Evolutionary conservation across 2,888 invertebrate species (phyloP), one percentile per base, ranked within the genome.

Genomic region (Phyto melanocephala): DNA sequence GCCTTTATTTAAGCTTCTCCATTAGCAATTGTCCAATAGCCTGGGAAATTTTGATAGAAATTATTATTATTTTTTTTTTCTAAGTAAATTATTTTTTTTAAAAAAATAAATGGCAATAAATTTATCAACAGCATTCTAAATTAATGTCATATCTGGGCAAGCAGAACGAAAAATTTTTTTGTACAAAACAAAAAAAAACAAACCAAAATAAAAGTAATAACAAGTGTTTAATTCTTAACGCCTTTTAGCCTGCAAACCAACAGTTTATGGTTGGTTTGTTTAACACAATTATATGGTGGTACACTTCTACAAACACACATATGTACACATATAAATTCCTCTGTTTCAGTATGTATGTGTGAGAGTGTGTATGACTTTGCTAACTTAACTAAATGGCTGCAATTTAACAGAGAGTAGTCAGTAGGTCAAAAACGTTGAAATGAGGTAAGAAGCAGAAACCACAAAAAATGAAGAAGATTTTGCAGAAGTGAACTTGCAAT

Each of bases 341-440:
- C 17, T 40, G 40, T 33, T 17, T 15, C 20, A 24, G 52, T 68
- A 50, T 50, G 17, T 42, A 2, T 42, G 15, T 8, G 6, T 22
- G 8, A 33, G n/a, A 10, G 20, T 47, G 33, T 17, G 8, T n/a
- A n/a, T 17, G n/a, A 24, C 70, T 77, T 24, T 63, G 62, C 54
- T 52, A 62, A 78, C 42, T 52, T 74, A 75, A 63, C 78, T 78
- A 79, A 83, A 72, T 63, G 78, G 58, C 65, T 63, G 45, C 65
- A 75, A 79, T 75, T 81, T 78, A 74, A 42, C 70, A 45, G 37
- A 76, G 72, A 77, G 75, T 60, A 84, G 81, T 83, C 85, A 86
- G 86, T 86, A 84, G 86, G 86, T 86, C 86, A 86, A 81, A 80
- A 79, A 79, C 82, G 83, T 84, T 85, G 80, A 71, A 78, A 62